Evolutionary conservation across 1,140 invertebrate genomes (phyloP).

Genomic region (Aricia agestis): DNA sequence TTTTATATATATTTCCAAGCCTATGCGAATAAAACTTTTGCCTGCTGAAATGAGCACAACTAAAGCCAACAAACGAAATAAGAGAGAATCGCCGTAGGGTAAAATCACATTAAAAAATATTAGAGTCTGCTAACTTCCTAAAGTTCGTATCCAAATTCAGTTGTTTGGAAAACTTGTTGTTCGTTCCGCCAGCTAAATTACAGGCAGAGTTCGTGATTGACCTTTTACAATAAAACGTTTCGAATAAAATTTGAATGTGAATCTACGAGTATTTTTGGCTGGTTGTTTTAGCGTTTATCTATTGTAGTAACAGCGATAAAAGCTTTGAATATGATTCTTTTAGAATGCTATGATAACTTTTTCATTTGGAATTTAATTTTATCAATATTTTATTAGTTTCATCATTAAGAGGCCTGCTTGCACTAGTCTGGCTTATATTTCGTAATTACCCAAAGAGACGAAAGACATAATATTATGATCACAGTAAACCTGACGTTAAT

Average conservation of each 20-base stretch:
- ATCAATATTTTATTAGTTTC: too few species aligned
- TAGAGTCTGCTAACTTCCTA: neutral
- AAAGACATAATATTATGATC: too few species aligned
- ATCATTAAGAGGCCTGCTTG: too few species aligned
- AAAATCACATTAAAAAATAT: neutral
- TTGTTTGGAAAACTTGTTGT: conserved; percentile 4
- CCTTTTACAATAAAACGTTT: neutral
- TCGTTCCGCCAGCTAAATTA: neutral
- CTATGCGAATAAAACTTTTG: neutral
- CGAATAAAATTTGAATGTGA: neutral
- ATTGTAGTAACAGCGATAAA: neutral
- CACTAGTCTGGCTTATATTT: too few species aligned
- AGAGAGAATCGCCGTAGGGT: neutral
- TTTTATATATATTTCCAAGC: neutral
- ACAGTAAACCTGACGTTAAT: too few species aligned
- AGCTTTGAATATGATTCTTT: too few species aligned
- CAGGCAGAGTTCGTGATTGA: neutral
- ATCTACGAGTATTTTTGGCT: neutral
- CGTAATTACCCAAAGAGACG: too few species aligned
- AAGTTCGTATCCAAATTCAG: neutral
- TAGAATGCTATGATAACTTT: too few species aligned
- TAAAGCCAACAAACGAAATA: neutral
- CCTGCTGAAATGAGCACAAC: neutral
- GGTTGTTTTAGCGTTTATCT: neutral
- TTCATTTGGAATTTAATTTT: too few species aligned